phyloP scores from a whole-genome alignment of 2,888 invertebrate genomes.

The Pristionchus maxplancki region DNA sequence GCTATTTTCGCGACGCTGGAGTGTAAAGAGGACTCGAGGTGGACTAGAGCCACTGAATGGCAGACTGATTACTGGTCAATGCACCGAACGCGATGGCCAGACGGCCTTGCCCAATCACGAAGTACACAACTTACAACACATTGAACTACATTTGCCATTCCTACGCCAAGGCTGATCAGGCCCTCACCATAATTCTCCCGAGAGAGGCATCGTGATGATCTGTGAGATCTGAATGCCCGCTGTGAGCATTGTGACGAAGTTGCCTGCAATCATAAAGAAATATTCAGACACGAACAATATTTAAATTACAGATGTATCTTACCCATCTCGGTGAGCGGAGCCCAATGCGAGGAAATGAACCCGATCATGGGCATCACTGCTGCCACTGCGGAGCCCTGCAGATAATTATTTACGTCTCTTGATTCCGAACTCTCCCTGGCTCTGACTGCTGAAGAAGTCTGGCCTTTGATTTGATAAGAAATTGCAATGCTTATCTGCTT shows the following conservation, averaged over 20 bases:
- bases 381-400: conserved; percentile 60
- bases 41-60: not conserved
- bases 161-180: too few relatives aligned
- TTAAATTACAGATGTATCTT: too few relatives aligned
- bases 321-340: conserved; percentile 65
- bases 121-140: too few relatives aligned
- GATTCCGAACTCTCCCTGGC: not conserved
- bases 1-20: not conserved
- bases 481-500: too few relatives aligned
- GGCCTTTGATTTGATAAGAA: too few relatives aligned
- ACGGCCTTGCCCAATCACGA: too few relatives aligned
- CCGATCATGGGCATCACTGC: conserved; percentile 66
- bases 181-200: conserved; percentile 63
- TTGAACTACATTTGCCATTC: too few relatives aligned
- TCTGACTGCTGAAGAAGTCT: too few relatives aligned
- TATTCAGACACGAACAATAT: too few relatives aligned
- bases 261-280: conserved; percentile 55
- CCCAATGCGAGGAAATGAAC: conserved; percentile 62
- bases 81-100: not conserved
- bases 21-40: not conserved
- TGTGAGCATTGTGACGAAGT: conserved; percentile 66
- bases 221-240: conserved; percentile 64
- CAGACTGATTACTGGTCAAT: not conserved
- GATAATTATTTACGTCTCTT: not conserved
- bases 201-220: conserved; percentile 67